Evolutionary conservation across 2,888 invertebrate genomes (phyloP), one percentile per base, ranked within the genome.

Genomic region (Drosophila ustulata): DNA sequence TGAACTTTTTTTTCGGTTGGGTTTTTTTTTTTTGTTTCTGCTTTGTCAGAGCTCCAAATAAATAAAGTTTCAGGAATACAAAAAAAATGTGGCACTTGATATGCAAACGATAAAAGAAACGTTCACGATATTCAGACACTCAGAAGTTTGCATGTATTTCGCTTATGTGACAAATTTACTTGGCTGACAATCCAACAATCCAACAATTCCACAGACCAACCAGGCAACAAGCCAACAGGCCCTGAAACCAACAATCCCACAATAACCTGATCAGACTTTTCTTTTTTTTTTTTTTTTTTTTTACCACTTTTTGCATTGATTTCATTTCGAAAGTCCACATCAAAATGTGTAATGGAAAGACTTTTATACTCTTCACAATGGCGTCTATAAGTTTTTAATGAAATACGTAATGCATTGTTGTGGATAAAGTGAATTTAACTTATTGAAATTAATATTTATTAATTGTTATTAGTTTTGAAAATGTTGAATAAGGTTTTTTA

Each of bases 31-130:
- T 26, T 34, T 57, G 18, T 47, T 47, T 49, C n/a, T 55, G 65
- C 57, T 62, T 69, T 75, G 74, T 67, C 59, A 52, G 69, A 74
- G 32, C 62, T 59, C 37, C 39, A 63, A 66, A 57, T 26, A 50
- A 61, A 39, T 43, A 18, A 61, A 58, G 57, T 65, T 59, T 50
- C 23, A 23, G 30, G 30, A 55, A 47, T 39, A 18, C 26, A 28
- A 30, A 30, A 28, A 43, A 23, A 55, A 55, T 18, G 39, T 45
- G 32, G 13, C 80, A 77, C 72, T 79, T 79, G 65, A 79, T 82
- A 77, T 79, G 81, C 77, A 67, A 47, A 52, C 55, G 55, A 61
- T 50, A 53, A 50, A 58, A 61, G 43, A 56, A 66, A 53, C 49
- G 52, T 34, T 41, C 13, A 34, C 43, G 25, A 25, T 43, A 45